Conservation (phyloP, 2,113 vertebrate genomes). For the Mola mola region DNA sequence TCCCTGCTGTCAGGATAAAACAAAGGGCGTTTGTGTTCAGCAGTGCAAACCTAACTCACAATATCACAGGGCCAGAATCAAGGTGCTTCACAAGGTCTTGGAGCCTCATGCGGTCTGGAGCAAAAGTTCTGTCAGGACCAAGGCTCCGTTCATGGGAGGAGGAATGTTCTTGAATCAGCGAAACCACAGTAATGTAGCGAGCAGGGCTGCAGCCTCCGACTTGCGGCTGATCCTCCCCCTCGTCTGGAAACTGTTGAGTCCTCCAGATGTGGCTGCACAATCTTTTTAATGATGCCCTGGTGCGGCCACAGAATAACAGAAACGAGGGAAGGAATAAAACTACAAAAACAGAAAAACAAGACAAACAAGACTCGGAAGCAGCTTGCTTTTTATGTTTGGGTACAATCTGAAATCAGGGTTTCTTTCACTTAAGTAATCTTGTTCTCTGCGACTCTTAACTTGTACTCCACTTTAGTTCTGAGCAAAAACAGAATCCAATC, state of each 20-base stretch:
- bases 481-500: no score
- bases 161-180: conserved; percentile 37
- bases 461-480: no score
- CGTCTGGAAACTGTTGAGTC: conserved; percentile 71
- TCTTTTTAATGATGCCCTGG: conserved; percentile 51
- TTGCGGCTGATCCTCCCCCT: conserved; percentile 57
- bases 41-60: conserved; percentile 1
- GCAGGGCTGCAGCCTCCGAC: conserved; percentile 58
- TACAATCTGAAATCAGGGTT: neutral
- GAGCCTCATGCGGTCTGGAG: no score
- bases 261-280: conserved; percentile 71
- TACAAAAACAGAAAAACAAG: conserved; percentile 31
- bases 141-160: conserved; percentile 8
- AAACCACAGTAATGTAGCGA: conserved; percentile 72
- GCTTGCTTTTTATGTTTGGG: neutral
- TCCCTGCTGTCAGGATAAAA: conserved; percentile 18
- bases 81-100: no score
- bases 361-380: conserved; percentile 20
- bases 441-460: no score
- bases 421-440: conserved; percentile 1
- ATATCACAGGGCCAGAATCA: no score
- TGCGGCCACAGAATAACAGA: conserved; percentile 31
- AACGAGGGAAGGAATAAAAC: neutral
- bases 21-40: conserved; percentile 2
- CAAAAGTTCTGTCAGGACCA: neutral